A percentile compares a stretch with the other conserved stretches of the same genome.
Conservation (phyloP, 2,797 vertebrate genomes). For the Tenualosa thibaudeaui region DNA sequence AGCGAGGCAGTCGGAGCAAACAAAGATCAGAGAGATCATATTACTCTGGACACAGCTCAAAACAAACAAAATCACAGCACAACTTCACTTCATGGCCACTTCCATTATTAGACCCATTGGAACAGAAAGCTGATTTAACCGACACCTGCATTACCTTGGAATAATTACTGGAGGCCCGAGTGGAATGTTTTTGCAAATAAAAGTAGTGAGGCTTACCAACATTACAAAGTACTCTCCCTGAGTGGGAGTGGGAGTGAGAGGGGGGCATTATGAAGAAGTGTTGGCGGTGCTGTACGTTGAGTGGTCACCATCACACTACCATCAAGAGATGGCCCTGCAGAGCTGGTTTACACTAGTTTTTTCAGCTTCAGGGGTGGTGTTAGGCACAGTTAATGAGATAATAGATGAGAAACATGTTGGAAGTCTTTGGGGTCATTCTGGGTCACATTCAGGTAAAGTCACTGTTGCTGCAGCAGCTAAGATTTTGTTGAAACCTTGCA, state of each 20-base stretch:
- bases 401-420: not conserved
- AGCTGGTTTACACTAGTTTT: not conserved
- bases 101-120: not conserved
- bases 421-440: not conserved
- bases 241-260: not conserved
- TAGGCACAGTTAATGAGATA: not conserved
- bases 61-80: slow-evolving; percentile 12
- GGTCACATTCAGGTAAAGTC: no score
- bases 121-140: not conserved
- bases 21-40: not conserved
- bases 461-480: no score
- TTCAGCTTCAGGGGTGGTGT: not conserved
- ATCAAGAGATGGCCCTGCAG: not conserved
- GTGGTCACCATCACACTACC: not conserved
- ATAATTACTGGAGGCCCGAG: not conserved
- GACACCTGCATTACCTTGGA: not conserved
- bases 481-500: no score
- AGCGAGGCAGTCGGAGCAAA: slow-evolving; percentile 18
- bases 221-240: not conserved
- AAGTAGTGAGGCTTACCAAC: not conserved
- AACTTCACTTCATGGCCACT: not conserved
- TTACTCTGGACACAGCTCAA: slow-evolving; percentile 10
- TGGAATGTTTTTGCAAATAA: not conserved
- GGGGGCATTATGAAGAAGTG: not conserved
- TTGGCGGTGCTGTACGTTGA: not conserved